Conservation (phyloP, 2,888 invertebrate species). For the Lacanobia oleracea region DNA sequence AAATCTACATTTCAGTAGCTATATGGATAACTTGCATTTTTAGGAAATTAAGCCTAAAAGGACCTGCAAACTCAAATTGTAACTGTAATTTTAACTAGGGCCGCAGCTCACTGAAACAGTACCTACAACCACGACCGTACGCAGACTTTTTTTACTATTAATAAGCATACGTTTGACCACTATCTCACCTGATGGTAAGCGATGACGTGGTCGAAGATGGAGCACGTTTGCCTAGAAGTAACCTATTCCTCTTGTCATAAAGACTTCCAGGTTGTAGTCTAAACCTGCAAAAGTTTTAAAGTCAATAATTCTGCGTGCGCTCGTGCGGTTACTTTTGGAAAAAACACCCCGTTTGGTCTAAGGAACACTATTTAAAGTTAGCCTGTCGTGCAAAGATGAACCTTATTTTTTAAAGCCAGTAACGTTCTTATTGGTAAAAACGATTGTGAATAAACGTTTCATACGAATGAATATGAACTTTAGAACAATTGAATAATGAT, state of each 20-base stretch:
- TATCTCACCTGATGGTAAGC: too few species aligned
- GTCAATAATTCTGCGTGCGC: too few species aligned
- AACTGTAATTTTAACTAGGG: not conserved
- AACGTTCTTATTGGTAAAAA: not conserved
- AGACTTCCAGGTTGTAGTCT: too few species aligned
- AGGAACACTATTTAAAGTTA: not conserved
- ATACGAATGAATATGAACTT: not conserved
- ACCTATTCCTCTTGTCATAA: too few species aligned
- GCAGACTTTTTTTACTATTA: too few species aligned
- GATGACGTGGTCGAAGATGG: too few species aligned
- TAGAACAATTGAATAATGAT: not conserved
- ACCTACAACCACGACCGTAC: too few species aligned
- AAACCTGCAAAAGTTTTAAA: not conserved
- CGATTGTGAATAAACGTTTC: not conserved
- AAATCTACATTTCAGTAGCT: slow-evolving; percentile 1
- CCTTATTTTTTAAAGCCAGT: rapidly evolving
- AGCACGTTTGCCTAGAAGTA: too few species aligned
- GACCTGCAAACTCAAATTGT: not conserved
- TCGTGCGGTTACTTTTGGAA: not conserved
- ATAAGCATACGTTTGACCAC: too few species aligned
- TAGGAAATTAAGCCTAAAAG: not conserved
- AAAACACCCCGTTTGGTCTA: not conserved
- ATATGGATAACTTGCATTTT: not conserved
- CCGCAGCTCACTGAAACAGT: not conserved
- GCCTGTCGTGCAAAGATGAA: not conserved